Evolutionary conservation across 2,888 invertebrate genomes (phyloP).

Genomic region (Hydriomena furcata): DNA sequence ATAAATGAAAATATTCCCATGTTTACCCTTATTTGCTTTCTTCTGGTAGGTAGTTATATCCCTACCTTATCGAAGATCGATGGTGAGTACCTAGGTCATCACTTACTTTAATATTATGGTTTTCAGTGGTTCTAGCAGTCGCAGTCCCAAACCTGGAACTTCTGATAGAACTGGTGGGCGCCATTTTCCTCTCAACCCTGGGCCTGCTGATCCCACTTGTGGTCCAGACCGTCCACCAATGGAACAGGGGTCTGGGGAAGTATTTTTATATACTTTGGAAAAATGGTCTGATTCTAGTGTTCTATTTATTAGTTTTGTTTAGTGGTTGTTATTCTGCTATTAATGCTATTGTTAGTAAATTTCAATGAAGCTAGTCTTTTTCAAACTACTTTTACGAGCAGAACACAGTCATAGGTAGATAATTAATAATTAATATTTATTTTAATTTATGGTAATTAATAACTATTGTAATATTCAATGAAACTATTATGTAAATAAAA

Average conservation of each 20-base stretch:
- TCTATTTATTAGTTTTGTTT: constrained; percentile 61
- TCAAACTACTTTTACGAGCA: too few relatives aligned
- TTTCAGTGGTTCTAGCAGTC: constrained; percentile 88
- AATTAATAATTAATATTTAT: too few relatives aligned
- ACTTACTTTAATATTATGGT: too few relatives aligned
- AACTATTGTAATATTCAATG: too few relatives aligned
- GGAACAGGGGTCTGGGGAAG: constrained; percentile 86
- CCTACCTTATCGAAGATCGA: too few relatives aligned
- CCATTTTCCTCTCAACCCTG: constrained; percentile 88
- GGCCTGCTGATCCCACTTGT: constrained; percentile 90
- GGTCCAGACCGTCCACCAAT: constrained; percentile 88
- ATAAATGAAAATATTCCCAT: too few relatives aligned
- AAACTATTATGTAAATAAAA: too few relatives aligned
- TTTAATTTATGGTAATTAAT: neutral
- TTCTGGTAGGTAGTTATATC: too few relatives aligned
- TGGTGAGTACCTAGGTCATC: too few relatives aligned
- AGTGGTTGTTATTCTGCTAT: constrained; percentile 66
- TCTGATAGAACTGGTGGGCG: constrained; percentile 94
- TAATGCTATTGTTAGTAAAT: constrained; percentile 51
- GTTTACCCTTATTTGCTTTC: too few relatives aligned
- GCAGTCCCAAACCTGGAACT: constrained; percentile 92
- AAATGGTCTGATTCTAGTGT: constrained; percentile 73
- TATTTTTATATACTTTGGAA: constrained; percentile 87
- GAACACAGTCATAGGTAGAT: too few relatives aligned
- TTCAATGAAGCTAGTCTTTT: too few relatives aligned